Conservation (phyloP, 1,140 invertebrate species). For the Papilio dardanus region DNA sequence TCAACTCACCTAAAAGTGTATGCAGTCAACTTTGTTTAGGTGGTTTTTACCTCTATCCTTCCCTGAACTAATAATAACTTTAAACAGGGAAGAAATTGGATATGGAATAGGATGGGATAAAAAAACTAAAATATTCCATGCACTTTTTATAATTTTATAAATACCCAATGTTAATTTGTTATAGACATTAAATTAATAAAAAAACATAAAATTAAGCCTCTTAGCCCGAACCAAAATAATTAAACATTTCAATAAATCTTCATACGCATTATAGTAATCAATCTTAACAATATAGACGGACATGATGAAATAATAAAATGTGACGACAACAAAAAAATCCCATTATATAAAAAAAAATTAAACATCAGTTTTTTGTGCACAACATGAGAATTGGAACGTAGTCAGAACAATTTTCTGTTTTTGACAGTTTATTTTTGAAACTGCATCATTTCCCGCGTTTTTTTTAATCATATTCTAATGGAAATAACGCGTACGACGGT, state of each 20-base stretch:
- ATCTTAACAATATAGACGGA: background rate
- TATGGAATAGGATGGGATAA: slow-evolving; percentile 60
- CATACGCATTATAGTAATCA: background rate
- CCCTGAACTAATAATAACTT: slow-evolving; percentile 58
- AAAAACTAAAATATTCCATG: slow-evolving; percentile 46
- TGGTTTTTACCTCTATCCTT: slow-evolving; percentile 78
- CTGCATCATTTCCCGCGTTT: too few relatives aligned
- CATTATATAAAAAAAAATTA: background rate
- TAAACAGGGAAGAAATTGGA: slow-evolving; percentile 67
- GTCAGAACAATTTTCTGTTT: too few relatives aligned
- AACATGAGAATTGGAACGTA: too few relatives aligned
- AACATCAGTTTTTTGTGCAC: too few relatives aligned
- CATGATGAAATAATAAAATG: background rate
- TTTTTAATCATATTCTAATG: too few relatives aligned
- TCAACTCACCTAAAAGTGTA: slow-evolving; percentile 79
- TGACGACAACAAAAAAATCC: too few relatives aligned
- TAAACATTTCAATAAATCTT: background rate
- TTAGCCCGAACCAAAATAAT: slow-evolving; percentile 19
- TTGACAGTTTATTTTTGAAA: too few relatives aligned
- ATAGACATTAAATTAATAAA: slow-evolving; percentile 40
- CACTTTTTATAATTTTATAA: slow-evolving; percentile 62
- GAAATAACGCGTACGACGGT: too few relatives aligned
- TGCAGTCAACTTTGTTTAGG: slow-evolving; percentile 76
- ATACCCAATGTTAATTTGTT: slow-evolving; percentile 53
- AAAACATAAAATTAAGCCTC: slow-evolving; percentile 36